phyloP scores from a whole-genome alignment of 2,113 vertebrate genomes.

The Tragelaphus strepsiceros region DNA sequence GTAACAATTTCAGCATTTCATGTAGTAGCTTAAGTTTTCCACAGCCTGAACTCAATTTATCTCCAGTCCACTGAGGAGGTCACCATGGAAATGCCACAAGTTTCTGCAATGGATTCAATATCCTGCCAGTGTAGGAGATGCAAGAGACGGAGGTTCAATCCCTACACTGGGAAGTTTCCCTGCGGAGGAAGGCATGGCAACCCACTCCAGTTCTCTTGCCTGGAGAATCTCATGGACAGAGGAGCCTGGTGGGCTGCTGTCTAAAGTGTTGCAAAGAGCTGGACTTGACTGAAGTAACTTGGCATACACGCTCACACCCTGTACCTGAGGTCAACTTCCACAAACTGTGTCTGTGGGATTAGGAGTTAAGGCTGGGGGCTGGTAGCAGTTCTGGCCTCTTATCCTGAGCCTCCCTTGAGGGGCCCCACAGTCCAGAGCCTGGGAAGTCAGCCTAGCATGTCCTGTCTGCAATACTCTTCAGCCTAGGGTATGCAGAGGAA shows the following conservation, averaged over 20 bases:
- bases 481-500: too few species aligned
- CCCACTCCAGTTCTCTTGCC: background rate
- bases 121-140: background rate
- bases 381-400: background rate
- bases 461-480: background rate
- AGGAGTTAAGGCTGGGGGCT: background rate
- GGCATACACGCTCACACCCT: rapidly evolving
- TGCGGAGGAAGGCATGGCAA: background rate
- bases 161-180: background rate
- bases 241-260: background rate
- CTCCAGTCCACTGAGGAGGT: background rate
- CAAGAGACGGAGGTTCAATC: background rate
- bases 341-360: background rate
- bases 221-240: background rate
- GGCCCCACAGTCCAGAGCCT: background rate
- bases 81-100: background rate
- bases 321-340: background rate
- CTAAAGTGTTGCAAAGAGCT: background rate
- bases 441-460: background rate
- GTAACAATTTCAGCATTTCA: background rate
- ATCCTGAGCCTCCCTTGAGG: background rate
- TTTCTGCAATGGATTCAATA: background rate
- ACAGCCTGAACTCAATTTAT: background rate
- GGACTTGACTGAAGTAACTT: background rate
- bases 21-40: background rate